Percentiles rank a stretch among this genome's conserved stretches.
Conservation (phyloP, 2,888 invertebrate species). For the Aplocera efformata region DNA sequence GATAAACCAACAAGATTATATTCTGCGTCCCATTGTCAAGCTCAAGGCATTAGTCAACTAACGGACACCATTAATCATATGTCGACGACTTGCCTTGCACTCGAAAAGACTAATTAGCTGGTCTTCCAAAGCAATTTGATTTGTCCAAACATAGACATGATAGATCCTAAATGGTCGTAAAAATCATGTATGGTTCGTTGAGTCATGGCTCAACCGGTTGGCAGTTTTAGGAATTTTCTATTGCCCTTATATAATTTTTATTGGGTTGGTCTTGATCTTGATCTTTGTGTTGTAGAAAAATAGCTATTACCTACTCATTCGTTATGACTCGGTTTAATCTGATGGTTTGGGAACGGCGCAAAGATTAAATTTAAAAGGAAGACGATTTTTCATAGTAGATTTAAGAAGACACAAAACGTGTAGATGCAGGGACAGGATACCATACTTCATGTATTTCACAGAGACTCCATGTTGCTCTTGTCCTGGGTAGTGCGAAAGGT, state of each 20-base stretch:
- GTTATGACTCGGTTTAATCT: no score
- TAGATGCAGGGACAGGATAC: no score
- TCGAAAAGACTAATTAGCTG: slow-evolving; percentile 19
- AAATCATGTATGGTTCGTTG: slow-evolving; percentile 14
- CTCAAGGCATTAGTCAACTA: slow-evolving; percentile 16
- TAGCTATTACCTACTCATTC: no score
- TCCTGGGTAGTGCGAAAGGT: no score
- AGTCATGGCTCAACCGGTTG: slow-evolving; percentile 23
- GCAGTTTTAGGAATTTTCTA: slow-evolving; percentile 22
- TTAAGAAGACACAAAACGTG: no score
- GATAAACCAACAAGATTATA: slow-evolving; percentile 4
- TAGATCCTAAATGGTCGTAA: slow-evolving; percentile 14
- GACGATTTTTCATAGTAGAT: no score
- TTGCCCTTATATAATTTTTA: slow-evolving; percentile 14
- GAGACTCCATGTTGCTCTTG: no score
- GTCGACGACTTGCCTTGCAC: slow-evolving; percentile 24
- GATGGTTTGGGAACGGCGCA: no score
- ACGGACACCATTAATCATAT: slow-evolving; percentile 20
- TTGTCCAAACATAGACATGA: slow-evolving; percentile 9
- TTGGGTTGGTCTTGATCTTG: slow-evolving; percentile 13
- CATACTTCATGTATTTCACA: no score
- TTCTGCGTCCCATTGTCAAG: slow-evolving; percentile 15
- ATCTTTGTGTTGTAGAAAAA: no score
- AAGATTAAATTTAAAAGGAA: no score
- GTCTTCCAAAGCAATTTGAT: slow-evolving; percentile 12